phyloP scores from a whole-genome alignment of 1,140 invertebrate genomes.

The Andricus grossulariae region DNA sequence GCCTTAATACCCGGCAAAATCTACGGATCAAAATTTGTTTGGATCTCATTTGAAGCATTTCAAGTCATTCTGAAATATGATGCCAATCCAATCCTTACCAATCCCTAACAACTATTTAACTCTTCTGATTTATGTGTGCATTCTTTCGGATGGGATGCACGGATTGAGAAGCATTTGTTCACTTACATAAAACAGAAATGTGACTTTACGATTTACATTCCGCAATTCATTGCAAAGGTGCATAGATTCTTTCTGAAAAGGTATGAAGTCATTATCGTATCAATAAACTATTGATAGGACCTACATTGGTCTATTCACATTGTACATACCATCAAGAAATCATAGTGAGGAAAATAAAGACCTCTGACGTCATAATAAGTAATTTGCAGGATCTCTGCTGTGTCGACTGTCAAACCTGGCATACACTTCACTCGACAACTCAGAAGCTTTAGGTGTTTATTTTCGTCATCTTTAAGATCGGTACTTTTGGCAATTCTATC shows the following conservation, averaged over 20 bases:
- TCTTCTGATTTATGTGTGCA: no score
- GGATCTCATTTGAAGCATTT: no score
- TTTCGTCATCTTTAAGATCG: conserved; percentile 92
- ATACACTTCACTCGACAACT: conserved; percentile 86
- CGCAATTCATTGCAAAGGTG: conserved; percentile 91
- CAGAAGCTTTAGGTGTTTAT: conserved; percentile 85
- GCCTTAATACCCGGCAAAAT: no score
- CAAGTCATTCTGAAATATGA: no score
- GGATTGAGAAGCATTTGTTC: no score
- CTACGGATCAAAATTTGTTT: no score
- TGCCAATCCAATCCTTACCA: no score
- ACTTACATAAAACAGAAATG: conserved; percentile 77
- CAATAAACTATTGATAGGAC: conserved; percentile 48
- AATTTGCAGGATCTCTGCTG: conserved; percentile 96
- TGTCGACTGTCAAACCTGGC: conserved; percentile 88
- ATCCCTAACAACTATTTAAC: no score
- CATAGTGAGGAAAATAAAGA: conserved; percentile 99
- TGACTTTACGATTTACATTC: conserved; percentile 95
- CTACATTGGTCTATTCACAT: conserved; percentile 28
- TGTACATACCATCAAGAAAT: conserved; percentile 88
- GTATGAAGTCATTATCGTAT: conserved; percentile 39
- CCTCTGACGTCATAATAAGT: conserved; percentile 99
- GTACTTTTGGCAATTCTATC: conserved; percentile 99
- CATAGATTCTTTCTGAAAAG: conserved; percentile 83
- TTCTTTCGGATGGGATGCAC: no score